Conservation (phyloP, 1,140 invertebrate genomes). For the Belonocnema kinseyi region DNA sequence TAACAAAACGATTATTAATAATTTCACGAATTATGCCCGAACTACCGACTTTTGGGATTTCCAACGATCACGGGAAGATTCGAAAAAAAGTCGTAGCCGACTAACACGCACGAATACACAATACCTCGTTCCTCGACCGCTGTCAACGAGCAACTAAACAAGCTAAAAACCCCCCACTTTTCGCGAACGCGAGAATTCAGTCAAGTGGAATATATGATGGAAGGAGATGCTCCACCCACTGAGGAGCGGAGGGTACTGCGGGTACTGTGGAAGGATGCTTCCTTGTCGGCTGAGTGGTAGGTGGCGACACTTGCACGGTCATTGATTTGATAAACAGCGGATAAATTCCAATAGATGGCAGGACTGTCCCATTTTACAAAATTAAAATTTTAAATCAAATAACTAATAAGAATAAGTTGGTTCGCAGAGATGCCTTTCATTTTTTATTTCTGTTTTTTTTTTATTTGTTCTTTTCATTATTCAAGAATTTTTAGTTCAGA, state of each 20-base stretch:
- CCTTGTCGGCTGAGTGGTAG: conserved; percentile 29
- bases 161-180: conserved; percentile 55
- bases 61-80: not conserved
- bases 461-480: no score
- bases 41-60: conserved; percentile 1
- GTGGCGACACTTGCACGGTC: not conserved
- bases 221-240: conserved; percentile 59
- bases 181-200: conserved; percentile 42
- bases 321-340: not conserved
- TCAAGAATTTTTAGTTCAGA: no score
- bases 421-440: no score
- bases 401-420: no score
- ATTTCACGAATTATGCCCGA: not conserved
- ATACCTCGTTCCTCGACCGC: conserved; percentile 65
- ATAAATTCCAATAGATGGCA: not conserved
- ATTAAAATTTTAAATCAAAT: not conserved
- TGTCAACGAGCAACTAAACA: conserved; percentile 75
- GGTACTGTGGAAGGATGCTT: not conserved
- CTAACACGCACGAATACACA: conserved; percentile 51
- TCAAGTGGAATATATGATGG: conserved; percentile 46
- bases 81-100: conserved; percentile 18
- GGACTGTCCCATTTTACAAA: not conserved
- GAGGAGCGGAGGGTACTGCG: conserved; percentile 57
- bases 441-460: no score
- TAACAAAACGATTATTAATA: not conserved